phyloP scores from a whole-genome alignment of 2,888 invertebrate species.

The Cactoblastis cactorum region DNA sequence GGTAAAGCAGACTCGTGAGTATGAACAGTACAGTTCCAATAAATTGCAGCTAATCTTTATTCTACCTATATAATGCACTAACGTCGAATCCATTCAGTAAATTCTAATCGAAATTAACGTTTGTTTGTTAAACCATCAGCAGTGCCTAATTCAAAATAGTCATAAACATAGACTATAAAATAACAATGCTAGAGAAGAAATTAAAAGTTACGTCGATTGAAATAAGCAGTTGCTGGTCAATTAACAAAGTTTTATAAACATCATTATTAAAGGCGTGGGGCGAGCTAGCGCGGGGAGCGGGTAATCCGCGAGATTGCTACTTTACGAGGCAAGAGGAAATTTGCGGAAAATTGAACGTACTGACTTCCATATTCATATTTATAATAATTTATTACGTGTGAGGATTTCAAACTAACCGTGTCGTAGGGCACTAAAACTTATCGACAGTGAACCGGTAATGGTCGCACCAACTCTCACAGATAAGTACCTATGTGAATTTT shows the following conservation, averaged over 20 bases:
- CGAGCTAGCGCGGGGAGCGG: slow-evolving; percentile 4
- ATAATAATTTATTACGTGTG: slow-evolving; percentile 73
- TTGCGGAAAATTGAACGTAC: slow-evolving; percentile 74
- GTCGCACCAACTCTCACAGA: slow-evolving; percentile 59
- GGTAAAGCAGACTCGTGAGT: slow-evolving; percentile 11
- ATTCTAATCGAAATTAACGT: not conserved
- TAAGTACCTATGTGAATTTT: slow-evolving; percentile 60
- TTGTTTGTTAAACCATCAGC: slow-evolving; percentile 1
- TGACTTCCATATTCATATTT: slow-evolving; percentile 61
- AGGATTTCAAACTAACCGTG: slow-evolving; percentile 74
- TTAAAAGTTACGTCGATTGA: slow-evolving; percentile 6
- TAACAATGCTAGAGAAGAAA: slow-evolving; percentile 4
- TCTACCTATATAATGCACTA: not conserved
- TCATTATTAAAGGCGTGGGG: slow-evolving; percentile 28
- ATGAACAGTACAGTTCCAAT: not conserved
- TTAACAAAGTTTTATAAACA: slow-evolving; percentile 41
- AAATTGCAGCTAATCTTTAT: not conserved
- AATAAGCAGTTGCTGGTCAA: slow-evolving; percentile 34
- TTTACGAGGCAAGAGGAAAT: slow-evolving; percentile 69
- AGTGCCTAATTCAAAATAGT: slow-evolving; percentile 1
- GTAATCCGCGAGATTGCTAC: slow-evolving; percentile 23
- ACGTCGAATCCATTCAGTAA: not conserved
- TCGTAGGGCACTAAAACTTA: slow-evolving; percentile 69
- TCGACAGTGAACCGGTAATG: slow-evolving; percentile 64
- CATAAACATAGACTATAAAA: not conserved